phyloP scores from a whole-genome alignment of 1,140 invertebrate genomes.

The Drosophila pruinosa region DNA sequence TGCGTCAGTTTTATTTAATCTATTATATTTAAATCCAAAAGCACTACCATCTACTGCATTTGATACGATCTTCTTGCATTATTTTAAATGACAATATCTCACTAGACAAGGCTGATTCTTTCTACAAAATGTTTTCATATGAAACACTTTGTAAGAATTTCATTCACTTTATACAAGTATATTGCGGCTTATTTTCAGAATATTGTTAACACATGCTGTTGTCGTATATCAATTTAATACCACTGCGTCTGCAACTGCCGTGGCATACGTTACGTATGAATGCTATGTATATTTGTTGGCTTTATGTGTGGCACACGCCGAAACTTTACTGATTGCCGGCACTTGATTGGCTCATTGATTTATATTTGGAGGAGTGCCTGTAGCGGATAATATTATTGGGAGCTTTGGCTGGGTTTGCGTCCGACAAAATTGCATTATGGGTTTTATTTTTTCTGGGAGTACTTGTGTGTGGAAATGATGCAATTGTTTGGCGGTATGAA shows the following conservation, averaged over 20 bases:
- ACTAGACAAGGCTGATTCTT: no score
- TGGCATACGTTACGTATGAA: slow-evolving; percentile 25
- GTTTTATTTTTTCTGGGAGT: background rate
- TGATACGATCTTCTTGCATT: no score
- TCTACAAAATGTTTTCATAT: background rate
- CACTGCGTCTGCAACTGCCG: background rate
- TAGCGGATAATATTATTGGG: background rate
- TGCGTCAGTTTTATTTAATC: no score
- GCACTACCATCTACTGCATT: no score
- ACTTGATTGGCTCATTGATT: slow-evolving; percentile 64
- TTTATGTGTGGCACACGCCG: slow-evolving; percentile 32
- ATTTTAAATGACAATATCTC: no score
- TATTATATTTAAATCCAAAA: no score
- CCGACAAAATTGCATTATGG: slow-evolving; percentile 45
- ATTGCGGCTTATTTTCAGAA: background rate
- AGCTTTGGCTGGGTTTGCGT: background rate
- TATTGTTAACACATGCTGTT: slow-evolving; percentile 13
- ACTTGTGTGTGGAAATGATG: slow-evolving; percentile 11
- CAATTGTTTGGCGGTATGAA: slow-evolving; percentile 21
- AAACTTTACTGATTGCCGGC: slow-evolving; percentile 45
- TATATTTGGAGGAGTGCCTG: slow-evolving; percentile 13
- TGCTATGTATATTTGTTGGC: slow-evolving; percentile 55
- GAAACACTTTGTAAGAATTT: background rate
- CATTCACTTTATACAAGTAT: background rate
- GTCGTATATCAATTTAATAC: slow-evolving; percentile 43